Evolutionary conservation across 2,888 invertebrate genomes (phyloP), one percentile per base, ranked within the genome.

Genomic region (Microctonus brassicae): DNA sequence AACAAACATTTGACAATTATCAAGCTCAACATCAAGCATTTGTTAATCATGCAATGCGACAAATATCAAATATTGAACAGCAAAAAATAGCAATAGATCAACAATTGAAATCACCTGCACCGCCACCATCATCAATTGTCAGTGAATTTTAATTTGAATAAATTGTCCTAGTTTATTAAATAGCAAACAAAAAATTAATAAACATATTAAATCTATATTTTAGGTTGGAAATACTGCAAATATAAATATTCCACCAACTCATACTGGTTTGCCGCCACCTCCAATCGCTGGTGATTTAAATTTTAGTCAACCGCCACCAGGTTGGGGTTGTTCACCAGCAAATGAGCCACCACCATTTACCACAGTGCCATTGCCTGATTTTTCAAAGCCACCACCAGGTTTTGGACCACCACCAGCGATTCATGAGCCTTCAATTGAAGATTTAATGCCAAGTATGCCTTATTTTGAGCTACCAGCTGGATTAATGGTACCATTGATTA

Each of bases 401-500:
- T 96, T 94, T 83, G 90, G 86, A 22, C 77, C 76, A 47, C 77
- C 88, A 0, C 82, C 84, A 3, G 83, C 85, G 62, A 82, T 86
- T 26, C 89, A 79, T 39, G 86, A 85, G 84, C 89, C 78, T 84
- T 90, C 87, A 84, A 87, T 91, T 65, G 94, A 95, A 80, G 95
- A 95, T 75, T 89, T 95, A 76, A 92, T 95, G 89, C 98, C 98
- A 29, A 94, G 95, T 29, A 94, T 96, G 80, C 97, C 98, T 63
- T 99, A 99, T 88, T 99, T 95, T 87, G 98, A 99, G 86, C 90
- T 99, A 76, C 99, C 99, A 1, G 98, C 99, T 69, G 99, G 98
- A 57, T 90, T 99, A 22, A 98, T 99, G 94, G 97, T 98, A 70
- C 97, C 98, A n/a, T 91, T 98, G 13, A 95, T 99, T 73, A 95